A percentile compares a stretch with the other conserved stretches of the same genome.
phyloP scores from a whole-genome alignment of 2,888 invertebrate species.

The Muscina levida region DNA sequence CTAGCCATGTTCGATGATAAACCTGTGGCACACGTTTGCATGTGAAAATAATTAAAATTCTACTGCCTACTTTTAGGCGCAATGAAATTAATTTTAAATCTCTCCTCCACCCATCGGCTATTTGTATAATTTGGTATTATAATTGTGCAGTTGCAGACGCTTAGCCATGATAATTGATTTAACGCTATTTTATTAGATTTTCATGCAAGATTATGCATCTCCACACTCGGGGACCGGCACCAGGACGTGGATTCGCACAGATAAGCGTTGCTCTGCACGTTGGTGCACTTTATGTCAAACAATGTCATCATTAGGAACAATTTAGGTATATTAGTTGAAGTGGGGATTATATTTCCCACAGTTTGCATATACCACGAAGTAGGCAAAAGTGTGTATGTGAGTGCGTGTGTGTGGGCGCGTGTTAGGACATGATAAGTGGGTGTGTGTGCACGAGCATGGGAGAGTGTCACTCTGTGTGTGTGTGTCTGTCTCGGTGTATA shows the following conservation, averaged over 20 bases:
- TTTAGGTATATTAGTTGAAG: conserved; percentile 17
- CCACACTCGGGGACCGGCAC: background rate
- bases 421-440: background rate
- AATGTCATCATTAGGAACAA: conserved; percentile 30
- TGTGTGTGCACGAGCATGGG: background rate
- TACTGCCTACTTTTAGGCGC: conserved; percentile 3
- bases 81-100: conserved; percentile 17
- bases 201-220: background rate
- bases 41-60: too few species aligned
- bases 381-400: background rate
- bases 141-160: conserved; percentile 23
- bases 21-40: too few species aligned
- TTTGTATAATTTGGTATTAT: conserved; percentile 23
- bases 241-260: background rate
- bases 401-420: background rate
- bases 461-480: background rate
- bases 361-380: background rate
- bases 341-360: background rate
- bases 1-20: too few species aligned
- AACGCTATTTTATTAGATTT: conserved; percentile 26
- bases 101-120: too few species aligned
- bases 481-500: background rate
- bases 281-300: conserved; percentile 15
- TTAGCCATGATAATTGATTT: conserved; percentile 33
- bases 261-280: background rate